A percentile compares a stretch with the other conserved stretches of the same genome.
These are phyloP conservation scores for Crocuta crocuta DNA, from an alignment of 2,113 vertebrate species.

Conservation along the genomic window DNA sequence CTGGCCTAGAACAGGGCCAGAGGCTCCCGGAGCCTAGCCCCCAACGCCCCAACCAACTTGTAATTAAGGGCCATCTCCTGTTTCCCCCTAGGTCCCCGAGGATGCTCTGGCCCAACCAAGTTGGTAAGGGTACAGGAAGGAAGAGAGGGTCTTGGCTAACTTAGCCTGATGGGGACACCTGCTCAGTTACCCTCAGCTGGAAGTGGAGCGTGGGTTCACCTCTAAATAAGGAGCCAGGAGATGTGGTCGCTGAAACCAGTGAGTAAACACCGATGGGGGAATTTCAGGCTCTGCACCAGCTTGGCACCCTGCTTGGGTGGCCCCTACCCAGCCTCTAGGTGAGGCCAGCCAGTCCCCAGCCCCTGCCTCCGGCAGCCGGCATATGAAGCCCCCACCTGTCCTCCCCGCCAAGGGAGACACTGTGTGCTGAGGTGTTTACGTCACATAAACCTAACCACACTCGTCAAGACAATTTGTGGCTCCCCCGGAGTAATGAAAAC, in stretches of 20 bases:
- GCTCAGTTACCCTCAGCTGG: not conserved
- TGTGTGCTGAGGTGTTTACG: constrained; percentile 56
- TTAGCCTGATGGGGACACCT: not conserved
- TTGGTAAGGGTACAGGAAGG: not conserved
- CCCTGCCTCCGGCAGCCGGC: not conserved
- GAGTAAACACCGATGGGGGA: not conserved
- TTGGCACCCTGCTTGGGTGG: not conserved
- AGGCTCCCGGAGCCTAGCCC: not conserved
- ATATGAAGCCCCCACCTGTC: constrained; percentile 15
- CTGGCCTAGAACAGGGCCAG: not conserved
- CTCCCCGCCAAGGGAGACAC: not conserved
- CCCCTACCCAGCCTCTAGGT: not conserved
- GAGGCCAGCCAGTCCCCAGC: not conserved
- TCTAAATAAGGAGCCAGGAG: not conserved
- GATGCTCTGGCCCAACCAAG: not conserved
- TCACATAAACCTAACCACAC: constrained; percentile 72
- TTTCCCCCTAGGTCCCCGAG: not conserved
- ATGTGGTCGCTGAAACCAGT: not conserved
- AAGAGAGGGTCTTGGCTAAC: not conserved
- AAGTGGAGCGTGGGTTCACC: not conserved
- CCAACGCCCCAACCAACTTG: no score
- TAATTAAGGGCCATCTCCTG: not conserved
- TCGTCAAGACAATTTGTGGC: constrained; percentile 78
- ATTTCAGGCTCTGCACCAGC: not conserved
- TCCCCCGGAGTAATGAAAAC: constrained; percentile 71